Evolutionary conservation across 2,888 invertebrate genomes (phyloP), one percentile per base, ranked within the genome.

Genomic region (Cordilura impudica): DNA sequence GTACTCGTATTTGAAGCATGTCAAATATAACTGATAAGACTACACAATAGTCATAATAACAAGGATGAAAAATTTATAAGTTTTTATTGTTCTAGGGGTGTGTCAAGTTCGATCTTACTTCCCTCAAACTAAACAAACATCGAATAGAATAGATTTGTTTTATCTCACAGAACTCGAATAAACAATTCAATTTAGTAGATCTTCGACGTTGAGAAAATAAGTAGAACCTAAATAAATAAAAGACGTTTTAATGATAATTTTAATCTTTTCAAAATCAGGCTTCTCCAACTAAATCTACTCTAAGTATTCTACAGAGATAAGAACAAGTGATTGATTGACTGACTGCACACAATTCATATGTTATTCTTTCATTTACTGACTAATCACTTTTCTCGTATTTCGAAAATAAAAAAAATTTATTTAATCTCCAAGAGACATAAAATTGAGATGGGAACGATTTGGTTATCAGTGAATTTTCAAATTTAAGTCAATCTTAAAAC

Each of bases 381-480:
- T 29, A 71, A 71, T 51, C 43, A 29, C 26, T 43, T 43, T 49
- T 66, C 16, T 2, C 58, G 49, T 35, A 58, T 58, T 71, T 35
- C 39, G 35, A 39, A 35, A 39, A n/a, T n/a, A 39, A 35, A 47
- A 56, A n/a, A 72, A 65, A 23, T 56, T 49, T 21, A 16, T 65
- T 26, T 47, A 56, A 72, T 35, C 19, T 26, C 23, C 26, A 14
- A 18, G 26, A 26, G 29, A 61, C 12, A 39, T 31, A 31, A 10
- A 31, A 31, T 31, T 31, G 10, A 31, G 31, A 31, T 31, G 10
- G 3, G 12, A 39, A 5, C n/a, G 26, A 39, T 39, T n/a, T n/a
- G n/a, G n/a, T 74, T 74, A 74, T 74, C 73, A 66, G 58, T 18
- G 18, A 39, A 54, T 66, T 65, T n/a, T 12, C 14, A 56, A 58